Percentiles rank a stretch among this genome's conserved stretches.
phyloP scores from a whole-genome alignment of 2,113 vertebrate species.

The Dipodomys spectabilis region DNA sequence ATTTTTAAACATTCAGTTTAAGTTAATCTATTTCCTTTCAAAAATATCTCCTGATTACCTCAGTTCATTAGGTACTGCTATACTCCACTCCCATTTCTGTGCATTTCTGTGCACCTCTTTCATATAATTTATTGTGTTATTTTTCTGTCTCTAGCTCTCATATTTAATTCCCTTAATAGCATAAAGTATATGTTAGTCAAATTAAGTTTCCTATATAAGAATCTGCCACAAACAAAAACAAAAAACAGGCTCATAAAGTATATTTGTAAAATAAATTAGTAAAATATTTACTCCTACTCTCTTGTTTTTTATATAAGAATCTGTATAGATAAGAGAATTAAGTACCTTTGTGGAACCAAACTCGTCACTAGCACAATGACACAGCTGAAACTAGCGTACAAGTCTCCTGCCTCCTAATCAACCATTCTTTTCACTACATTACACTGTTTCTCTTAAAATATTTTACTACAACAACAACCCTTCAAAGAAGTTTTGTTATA shows the following conservation, averaged over 20 bases:
- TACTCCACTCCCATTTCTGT: neutral
- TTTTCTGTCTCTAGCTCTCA: neutral
- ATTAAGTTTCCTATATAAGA: neutral
- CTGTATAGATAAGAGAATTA: neutral
- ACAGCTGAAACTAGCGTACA: neutral
- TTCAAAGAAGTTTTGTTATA: neutral
- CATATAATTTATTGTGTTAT: neutral
- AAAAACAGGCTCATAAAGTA: neutral
- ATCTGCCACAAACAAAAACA: neutral
- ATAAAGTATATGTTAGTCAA: slow-evolving; percentile 30
- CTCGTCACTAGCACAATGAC: neutral
- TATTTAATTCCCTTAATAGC: neutral
- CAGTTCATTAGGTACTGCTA: neutral
- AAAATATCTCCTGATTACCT: neutral
- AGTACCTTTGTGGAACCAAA: neutral
- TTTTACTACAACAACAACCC: neutral
- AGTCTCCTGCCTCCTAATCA: neutral
- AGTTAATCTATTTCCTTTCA: slow-evolving; percentile 22
- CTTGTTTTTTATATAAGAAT: slow-evolving; percentile 23
- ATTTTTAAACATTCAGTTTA: slow-evolving; percentile 46
- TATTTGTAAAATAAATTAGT: slow-evolving; percentile 43
- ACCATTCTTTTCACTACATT: slow-evolving; percentile 17
- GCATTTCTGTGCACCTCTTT: neutral
- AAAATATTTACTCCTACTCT: neutral
- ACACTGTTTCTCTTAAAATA: slow-evolving; percentile 19